A percentile compares a stretch with the other conserved stretches of the same genome.
Evolutionary conservation across 2,113 vertebrate species (phyloP).

Genomic region (Syngnathus scovelli): DNA sequence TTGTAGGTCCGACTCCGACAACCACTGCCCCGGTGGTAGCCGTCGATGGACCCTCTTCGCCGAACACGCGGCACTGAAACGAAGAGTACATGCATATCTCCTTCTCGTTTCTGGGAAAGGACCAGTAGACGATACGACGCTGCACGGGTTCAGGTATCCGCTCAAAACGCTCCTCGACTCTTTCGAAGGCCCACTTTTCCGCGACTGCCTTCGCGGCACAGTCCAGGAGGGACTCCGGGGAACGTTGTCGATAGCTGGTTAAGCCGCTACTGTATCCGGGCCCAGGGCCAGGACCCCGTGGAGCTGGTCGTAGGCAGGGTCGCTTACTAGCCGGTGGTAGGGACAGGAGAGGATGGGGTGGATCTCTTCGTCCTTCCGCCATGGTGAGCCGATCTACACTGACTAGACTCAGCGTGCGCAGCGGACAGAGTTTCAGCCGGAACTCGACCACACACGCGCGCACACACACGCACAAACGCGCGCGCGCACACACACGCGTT

Average conservation of each 20-base stretch:
- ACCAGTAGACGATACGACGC: constrained; percentile 95
- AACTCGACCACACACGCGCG: constrained; percentile 29
- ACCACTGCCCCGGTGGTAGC: constrained; percentile 52
- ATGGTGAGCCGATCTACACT: constrained; percentile 86
- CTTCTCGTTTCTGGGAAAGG: constrained; percentile 90
- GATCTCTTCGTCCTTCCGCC: constrained; percentile 92
- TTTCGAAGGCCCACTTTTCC: constrained; percentile 94
- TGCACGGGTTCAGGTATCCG: constrained; percentile 94
- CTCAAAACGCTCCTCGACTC: constrained; percentile 93
- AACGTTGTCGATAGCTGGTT: constrained; percentile 70
- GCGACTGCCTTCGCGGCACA: constrained; percentile 91
- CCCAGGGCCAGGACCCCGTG: constrained; percentile 72
- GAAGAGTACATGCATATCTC: constrained; percentile 98
- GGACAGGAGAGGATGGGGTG: constrained; percentile 74
- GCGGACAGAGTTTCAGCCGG: constrained; percentile 56
- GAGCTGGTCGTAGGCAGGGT: constrained; percentile 79
- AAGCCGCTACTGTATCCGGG: constrained; percentile 67
- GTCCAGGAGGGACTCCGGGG: constrained; percentile 90
- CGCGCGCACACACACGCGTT: neutral
- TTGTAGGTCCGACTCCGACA: constrained; percentile 58
- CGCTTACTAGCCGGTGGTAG: constrained; percentile 81
- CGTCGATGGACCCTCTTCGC: constrained; percentile 68
- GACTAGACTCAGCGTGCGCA: constrained; percentile 53
- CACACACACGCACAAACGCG: neutral
- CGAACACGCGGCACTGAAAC: constrained; percentile 83